Evolutionary conservation across 2,797 vertebrate species (phyloP), one percentile per base, ranked within the genome.

Genomic region (Gymnothorax reevesii): DNA sequence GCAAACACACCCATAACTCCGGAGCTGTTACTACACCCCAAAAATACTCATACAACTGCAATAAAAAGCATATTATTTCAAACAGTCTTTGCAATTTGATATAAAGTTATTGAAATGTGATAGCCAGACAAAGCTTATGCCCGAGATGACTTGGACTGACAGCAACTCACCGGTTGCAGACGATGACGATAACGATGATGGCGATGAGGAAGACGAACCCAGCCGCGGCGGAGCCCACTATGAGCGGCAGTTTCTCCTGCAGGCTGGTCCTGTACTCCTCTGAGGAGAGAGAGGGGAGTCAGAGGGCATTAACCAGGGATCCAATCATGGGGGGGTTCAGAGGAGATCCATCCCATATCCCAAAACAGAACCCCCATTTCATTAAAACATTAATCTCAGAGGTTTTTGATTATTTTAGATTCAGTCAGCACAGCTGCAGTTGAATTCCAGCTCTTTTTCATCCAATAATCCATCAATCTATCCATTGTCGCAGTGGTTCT

Each of bases 191-290:
- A 89, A 99, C 96, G 0, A 97, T 95, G 77, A 98, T 92, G 0
- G 97, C 98, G 0, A 98, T 97, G 92, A 99, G 96, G 93, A 99
- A 98, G 90, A 99, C 97, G 20, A 98, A 87, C 0, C 97, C 97
- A 0, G 98, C 97, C 0, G 97, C 97, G 0, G 97, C 97, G 42
- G 98, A 99, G 89, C 98, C 98, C 0, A 99, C 97, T 91, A 99
- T 98, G 88, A 99, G 97, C 0, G 98, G 98, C 49, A 99, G 95
- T 88, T 99, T 99, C 95, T 99, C 98, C 92, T 98, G 97, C 90
- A 99, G 95, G 4, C 96, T 98, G 89, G 97, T 97, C 92, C 97
- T 97, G 90, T 99, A 99, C 90, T 99, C 98, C 0, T 97, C 98
- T 99, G 73, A 85, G 66, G 42, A 83, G 20, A 83, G 15, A 66